phyloP scores from a whole-genome alignment of 2,888 invertebrate genomes.

The Catocala nupta region DNA sequence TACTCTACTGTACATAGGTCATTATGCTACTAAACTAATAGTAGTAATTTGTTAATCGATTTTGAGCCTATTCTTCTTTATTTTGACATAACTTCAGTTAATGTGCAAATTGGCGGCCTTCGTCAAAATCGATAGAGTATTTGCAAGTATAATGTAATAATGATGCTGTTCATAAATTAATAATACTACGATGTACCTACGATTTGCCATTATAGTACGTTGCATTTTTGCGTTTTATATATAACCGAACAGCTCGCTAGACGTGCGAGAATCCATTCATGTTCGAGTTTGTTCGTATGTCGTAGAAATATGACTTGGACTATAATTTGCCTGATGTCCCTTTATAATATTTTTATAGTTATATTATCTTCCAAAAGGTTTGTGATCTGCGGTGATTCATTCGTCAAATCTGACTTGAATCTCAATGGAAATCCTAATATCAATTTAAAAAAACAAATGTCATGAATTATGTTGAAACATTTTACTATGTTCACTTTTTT shows the following conservation, averaged over 20 bases:
- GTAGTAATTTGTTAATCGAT: no score
- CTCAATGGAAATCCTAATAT: conserved; percentile 30
- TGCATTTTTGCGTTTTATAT: conserved; percentile 32
- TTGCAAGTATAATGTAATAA: conserved; percentile 15
- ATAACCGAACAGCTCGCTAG: conserved; percentile 1
- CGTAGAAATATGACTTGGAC: conserved; percentile 13
- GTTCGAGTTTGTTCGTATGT: conserved; percentile 10
- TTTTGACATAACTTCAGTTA: no score
- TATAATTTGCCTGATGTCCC: conserved; percentile 11
- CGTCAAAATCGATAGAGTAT: no score
- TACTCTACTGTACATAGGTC: neutral
- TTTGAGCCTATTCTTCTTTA: no score
- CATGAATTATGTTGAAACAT: conserved; percentile 16
- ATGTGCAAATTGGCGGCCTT: no score
- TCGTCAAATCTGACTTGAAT: conserved; percentile 34
- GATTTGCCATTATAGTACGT: conserved; percentile 25
- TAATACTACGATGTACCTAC: conserved; percentile 19
- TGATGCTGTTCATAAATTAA: conserved; percentile 28
- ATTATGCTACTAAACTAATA: no score
- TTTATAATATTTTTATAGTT: conserved; percentile 4
- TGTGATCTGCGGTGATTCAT: conserved; percentile 18
- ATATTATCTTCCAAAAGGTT: conserved; percentile 13
- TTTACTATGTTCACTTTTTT: conserved; percentile 20
- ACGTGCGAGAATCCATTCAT: conserved; percentile 17
- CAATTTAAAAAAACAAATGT: conserved; percentile 10